Evolutionary conservation across 2,888 invertebrate genomes (phyloP).

Genomic region (Trichogramma dendrolimi): DNA sequence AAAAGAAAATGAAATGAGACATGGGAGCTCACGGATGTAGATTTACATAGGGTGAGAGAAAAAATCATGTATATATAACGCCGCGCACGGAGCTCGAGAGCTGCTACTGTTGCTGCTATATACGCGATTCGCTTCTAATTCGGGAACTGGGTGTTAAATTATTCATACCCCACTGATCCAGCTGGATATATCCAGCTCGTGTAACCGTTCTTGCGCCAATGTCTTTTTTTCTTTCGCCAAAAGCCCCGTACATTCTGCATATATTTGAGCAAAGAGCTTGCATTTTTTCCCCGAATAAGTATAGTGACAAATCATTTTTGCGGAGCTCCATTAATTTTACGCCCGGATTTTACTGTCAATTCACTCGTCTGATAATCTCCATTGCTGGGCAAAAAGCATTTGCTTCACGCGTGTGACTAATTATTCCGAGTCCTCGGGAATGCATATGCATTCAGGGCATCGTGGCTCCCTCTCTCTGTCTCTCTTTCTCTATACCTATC

Average conservation of each 20-base stretch:
- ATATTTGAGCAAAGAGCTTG: background rate
- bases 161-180: slow-evolving; percentile 34
- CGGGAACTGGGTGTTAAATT: slow-evolving; percentile 34
- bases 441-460: too few species aligned
- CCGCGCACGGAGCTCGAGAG: slow-evolving; percentile 3
- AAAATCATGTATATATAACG: background rate
- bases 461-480: too few species aligned
- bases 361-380: too few species aligned
- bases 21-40: slow-evolving; percentile 15
- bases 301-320: slow-evolving; percentile 21
- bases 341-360: background rate
- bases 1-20: slow-evolving; percentile 24
- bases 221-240: slow-evolving; percentile 3
- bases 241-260: slow-evolving; percentile 7
- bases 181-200: slow-evolving; percentile 27
- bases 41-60: slow-evolving; percentile 10
- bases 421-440: too few species aligned
- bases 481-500: too few species aligned
- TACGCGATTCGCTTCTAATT: slow-evolving; percentile 34
- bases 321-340: slow-evolving; percentile 16
- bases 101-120: slow-evolving; percentile 35
- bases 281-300: background rate
- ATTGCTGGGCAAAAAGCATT: too few species aligned
- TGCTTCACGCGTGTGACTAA: too few species aligned
- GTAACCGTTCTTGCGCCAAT: slow-evolving; percentile 2